A percentile compares a stretch with the other conserved stretches of the same genome.
These are phyloP conservation scores for Lagopus muta DNA, from an alignment of 2,113 vertebrate species.

Conservation along the genomic window DNA sequence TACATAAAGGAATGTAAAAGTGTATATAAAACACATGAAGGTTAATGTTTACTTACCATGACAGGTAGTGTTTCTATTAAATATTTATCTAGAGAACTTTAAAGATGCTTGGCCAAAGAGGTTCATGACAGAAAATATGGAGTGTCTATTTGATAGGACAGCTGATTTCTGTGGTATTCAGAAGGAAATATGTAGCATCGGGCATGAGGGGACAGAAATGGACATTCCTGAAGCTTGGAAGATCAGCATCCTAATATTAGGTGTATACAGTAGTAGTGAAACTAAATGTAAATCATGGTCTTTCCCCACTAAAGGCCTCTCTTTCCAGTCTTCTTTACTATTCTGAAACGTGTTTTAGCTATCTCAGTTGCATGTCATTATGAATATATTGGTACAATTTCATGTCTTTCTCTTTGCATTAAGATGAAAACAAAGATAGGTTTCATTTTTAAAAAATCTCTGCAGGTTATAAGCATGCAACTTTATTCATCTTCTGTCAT, in stretches of 20 bases:
- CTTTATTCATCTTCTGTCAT: neutral
- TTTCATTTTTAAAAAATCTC: neutral
- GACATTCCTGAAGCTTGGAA: neutral
- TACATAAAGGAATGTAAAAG: neutral
- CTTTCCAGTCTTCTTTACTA: neutral
- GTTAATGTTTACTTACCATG: neutral
- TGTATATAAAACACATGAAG: neutral
- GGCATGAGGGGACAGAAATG: neutral
- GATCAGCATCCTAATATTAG: neutral
- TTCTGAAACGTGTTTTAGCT: neutral
- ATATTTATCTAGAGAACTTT: neutral
- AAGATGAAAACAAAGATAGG: neutral
- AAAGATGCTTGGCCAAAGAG: neutral
- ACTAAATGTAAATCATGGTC: neutral
- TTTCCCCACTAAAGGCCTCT: neutral
- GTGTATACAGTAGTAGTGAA: neutral
- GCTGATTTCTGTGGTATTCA: neutral
- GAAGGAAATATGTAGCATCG: neutral
- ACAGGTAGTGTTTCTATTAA: neutral
- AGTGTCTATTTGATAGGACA: neutral
- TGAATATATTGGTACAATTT: neutral
- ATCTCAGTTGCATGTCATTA: neutral
- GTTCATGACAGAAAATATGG: neutral
- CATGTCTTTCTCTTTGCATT: neutral
- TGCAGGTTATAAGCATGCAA: neutral